Evolutionary conservation across 2,113 vertebrate genomes (phyloP).

Genomic region (chimpanzee (Pan troglodytes)): DNA sequence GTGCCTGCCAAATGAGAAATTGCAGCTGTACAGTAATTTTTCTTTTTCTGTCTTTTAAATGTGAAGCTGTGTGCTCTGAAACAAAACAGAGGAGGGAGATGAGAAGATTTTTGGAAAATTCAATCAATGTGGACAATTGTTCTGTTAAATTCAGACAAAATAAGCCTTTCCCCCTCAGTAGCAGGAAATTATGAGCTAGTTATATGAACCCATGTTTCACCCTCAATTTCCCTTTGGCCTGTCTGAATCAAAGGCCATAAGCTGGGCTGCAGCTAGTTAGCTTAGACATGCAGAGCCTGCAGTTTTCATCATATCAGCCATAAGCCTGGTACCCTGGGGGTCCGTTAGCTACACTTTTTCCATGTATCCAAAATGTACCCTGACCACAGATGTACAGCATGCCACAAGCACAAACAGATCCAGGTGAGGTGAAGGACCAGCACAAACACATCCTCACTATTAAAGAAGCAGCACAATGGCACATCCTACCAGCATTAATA

Average conservation of each 20-base stretch:
- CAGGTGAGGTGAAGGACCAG: neutral
- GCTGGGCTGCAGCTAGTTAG: neutral
- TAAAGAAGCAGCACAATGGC: neutral
- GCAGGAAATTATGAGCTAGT: conserved; percentile 52
- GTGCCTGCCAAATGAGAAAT: conserved; percentile 64
- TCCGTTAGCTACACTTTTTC: neutral
- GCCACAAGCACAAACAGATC: neutral
- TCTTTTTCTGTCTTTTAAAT: conserved; percentile 56
- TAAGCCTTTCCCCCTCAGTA: neutral
- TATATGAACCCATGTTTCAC: conserved; percentile 18
- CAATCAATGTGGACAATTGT: conserved; percentile 56
- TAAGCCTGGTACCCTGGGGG: neutral
- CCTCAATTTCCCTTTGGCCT: neutral
- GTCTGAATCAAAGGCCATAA: neutral
- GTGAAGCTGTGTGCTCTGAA: conserved; percentile 42
- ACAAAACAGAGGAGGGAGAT: conserved; percentile 54
- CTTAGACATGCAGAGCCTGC: neutral
- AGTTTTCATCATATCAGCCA: neutral
- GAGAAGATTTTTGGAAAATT: conserved; percentile 59
- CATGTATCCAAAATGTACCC: too few relatives aligned
- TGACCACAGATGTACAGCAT: neutral
- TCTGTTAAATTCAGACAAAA: conserved; percentile 64
- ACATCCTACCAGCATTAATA: neutral
- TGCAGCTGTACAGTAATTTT: conserved; percentile 59
- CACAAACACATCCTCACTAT: neutral